Base-by-base conservation (phyloP, 2,888 invertebrate species). In the Cacoxenus indagator region DNA sequence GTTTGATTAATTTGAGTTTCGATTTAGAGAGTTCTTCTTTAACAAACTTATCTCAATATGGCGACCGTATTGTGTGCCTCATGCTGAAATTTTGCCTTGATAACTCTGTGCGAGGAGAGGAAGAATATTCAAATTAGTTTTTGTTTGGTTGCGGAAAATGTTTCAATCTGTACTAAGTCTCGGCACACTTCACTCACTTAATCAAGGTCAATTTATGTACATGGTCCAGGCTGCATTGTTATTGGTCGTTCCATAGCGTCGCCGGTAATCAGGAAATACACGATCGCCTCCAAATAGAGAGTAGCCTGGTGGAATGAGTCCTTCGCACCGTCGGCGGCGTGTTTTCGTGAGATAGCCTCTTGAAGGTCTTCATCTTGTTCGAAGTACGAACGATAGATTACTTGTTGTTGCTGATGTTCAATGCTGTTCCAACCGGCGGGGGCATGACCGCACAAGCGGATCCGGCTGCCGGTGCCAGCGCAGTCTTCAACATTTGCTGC, bases 241-340 rank as follows among this genome's bases (percentile, higher is more conserved):
- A 11, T 92, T 91, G 85, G 95, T 48, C 93, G 91, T 88, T 98
- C 97, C 91, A 97, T 94, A 68, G 95, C 93, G 76, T 94, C 93
- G 61, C 97, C 97, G 66, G 97, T 96, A 51, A 97, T 91, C 68
- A 97, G 92, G 89, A 98, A 98, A 89, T 94, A 96, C 70, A 97
- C 91, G 46, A 96, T 96, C 46, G 97, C 96, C 89, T 97, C 96
- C 78, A 97, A 90, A 90, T 97, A 98, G 76, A 95, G 91, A 91
- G 96, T 94, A 69, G 95, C 95, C 85, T 96, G 95, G 57, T 94
- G 91, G 66, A 95, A 92, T 4, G 93, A 91, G 85, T 96, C 95
- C 69, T 91, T 91, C 86, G 96, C 96, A 71, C 91, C 91, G 81
- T 97, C 97, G 0, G 97, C 97, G 67, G 93, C 92, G 82, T 94